These are phyloP conservation scores for Melanotaenia duboulayi DNA, from an alignment of 2,113 vertebrate genomes.

Conservation along the genomic window DNA sequence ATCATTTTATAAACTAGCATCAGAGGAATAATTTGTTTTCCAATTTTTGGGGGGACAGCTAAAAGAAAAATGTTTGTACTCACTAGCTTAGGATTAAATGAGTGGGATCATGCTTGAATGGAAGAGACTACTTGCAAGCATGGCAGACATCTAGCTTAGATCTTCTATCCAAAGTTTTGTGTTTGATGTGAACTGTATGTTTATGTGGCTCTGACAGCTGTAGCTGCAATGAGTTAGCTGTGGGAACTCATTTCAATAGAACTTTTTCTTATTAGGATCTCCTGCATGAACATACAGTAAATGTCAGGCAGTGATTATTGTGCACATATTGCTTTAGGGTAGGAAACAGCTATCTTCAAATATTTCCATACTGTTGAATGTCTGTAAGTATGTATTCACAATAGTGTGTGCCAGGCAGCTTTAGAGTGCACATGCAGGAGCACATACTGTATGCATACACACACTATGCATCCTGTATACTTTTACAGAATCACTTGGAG, in stretches of 20 bases:
- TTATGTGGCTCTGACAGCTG: slow-evolving; percentile 57
- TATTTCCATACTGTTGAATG: slow-evolving; percentile 15
- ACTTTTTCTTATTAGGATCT: slow-evolving; percentile 35
- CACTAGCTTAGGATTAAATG: slow-evolving; percentile 16
- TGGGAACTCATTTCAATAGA: slow-evolving; percentile 33
- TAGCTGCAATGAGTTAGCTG: slow-evolving; percentile 7
- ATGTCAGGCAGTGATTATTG: slow-evolving; percentile 26
- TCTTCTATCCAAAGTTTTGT: slow-evolving; percentile 36
- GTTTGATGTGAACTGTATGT: slow-evolving; percentile 44
- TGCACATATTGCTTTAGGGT: slow-evolving; percentile 21
- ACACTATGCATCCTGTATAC: not conserved
- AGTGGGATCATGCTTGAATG: slow-evolving; percentile 6
- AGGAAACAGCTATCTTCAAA: slow-evolving; percentile 42
- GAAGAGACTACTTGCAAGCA: not conserved
- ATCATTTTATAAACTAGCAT: not conserved
- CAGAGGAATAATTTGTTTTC: not conserved
- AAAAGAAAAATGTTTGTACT: not conserved
- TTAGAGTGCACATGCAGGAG: not conserved
- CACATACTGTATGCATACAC: no score
- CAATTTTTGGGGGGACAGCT: not conserved
- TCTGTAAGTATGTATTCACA: not conserved
- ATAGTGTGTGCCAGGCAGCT: not conserved
- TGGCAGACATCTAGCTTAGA: slow-evolving; percentile 2
- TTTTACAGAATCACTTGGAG: not conserved
- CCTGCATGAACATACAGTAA: slow-evolving; percentile 26